Evolutionary conservation across 1,140 invertebrate species (phyloP).

Genomic region (Euura lappo): DNA sequence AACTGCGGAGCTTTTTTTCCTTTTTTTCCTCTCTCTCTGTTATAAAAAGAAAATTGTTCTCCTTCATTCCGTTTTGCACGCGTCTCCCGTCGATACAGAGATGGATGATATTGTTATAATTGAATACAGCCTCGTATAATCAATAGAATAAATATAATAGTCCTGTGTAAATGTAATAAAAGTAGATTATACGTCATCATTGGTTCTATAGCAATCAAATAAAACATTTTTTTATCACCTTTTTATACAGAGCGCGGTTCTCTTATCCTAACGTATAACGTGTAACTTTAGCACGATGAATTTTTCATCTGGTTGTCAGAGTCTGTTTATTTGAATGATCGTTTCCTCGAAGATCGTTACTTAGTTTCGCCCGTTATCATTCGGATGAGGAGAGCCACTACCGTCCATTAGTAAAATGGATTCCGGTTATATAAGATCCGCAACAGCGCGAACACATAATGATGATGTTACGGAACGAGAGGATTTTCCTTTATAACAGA

Average conservation of each 20-base stretch:
- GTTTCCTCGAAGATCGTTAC: neutral
- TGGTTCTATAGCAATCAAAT: neutral
- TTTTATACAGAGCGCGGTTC: neutral
- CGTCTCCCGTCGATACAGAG: no score
- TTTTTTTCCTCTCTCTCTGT: no score
- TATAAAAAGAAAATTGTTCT: no score
- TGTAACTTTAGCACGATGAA: no score
- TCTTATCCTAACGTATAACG: no score
- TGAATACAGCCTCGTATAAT: neutral
- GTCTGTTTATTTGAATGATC: slow-evolving; percentile 1
- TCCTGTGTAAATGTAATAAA: neutral
- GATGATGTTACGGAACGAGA: no score
- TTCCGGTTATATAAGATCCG: neutral
- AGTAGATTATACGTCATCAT: neutral
- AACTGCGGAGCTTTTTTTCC: neutral
- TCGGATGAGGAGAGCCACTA: neutral
- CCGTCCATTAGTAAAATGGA: slow-evolving; percentile 3
- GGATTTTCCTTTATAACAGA: no score
- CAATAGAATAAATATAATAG: neutral
- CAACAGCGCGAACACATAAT: neutral
- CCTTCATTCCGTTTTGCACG: no score
- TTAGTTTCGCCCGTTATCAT: neutral
- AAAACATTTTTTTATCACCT: neutral
- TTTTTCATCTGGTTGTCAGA: neutral
- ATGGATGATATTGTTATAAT: no score